Base-by-base conservation (phyloP, 23 tunicate genomes). In the Aplidium turbinatum region DNA sequence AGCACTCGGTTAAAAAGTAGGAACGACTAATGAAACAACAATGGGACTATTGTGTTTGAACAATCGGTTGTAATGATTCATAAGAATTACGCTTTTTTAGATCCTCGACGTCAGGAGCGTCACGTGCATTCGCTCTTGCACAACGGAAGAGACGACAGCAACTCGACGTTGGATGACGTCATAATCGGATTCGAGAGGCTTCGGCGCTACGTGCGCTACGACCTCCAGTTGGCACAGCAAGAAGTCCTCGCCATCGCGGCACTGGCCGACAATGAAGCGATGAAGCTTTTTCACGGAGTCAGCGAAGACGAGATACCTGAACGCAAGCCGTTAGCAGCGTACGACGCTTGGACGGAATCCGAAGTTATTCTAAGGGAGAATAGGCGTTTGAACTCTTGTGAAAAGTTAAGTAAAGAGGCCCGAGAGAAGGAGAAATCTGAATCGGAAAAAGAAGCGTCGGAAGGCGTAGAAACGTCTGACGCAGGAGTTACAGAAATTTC, bases 101-200 rank as follows among this genome's bases (percentile, higher is more conserved):
- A n/a, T n/a, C n/a, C n/a, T n/a, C n/a, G n/a, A n/a, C n/a, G n/a
- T n/a, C n/a, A n/a, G n/a, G n/a, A n/a, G n/a, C n/a, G n/a, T n/a
- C 50, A 42, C 48, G 48, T 64, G 5, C 51, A 72, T 13, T 48
- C 72, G 18, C 9, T 77, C 24, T 61, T 77, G 1, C 82, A 61
- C 73, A 54, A 65, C 33, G 92, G 92, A 13, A 78, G 77, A 23
- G 84, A 85, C 80, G 85, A 70, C 75, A 63, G 74, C 36, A 64
- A 54, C 3, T 80, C 85, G 5, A 77, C 96, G 2, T 31, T 89
- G 57, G 96, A 89, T 63, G 96, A 89, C 81, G 89, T 89, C 28
- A 22, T 89, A 6, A 89, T 89, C 46, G 87, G 83, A 7, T 89
- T 82, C 55, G 96, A 89, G 51, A 58, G 82, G 2, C 38, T 89